Evolutionary conservation across 2,797 vertebrate species (phyloP).

Genomic region (Pristis pectinata): DNA sequence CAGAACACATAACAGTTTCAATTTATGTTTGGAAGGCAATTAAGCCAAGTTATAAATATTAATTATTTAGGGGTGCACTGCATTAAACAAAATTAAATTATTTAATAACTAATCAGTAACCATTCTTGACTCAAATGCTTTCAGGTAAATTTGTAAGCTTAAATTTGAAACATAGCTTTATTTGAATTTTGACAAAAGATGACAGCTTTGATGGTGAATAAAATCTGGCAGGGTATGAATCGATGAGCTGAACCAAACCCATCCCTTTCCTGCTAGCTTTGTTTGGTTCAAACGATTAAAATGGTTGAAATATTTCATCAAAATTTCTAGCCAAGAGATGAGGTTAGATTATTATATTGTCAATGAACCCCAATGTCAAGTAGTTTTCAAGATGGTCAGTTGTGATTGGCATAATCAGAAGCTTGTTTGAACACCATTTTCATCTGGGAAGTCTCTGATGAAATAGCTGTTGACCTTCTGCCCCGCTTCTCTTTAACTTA

Average conservation of each 20-base stretch:
- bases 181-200: constrained; percentile 14
- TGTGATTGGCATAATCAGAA: constrained; percentile 26
- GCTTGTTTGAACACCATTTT: neutral
- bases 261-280: neutral
- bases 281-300: neutral
- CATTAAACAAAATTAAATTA: constrained; percentile 16
- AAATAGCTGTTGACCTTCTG: neutral
- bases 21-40: constrained; percentile 18
- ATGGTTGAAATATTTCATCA: constrained; percentile 3
- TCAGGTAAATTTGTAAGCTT: neutral
- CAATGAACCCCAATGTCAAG: neutral
- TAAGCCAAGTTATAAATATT: constrained; percentile 35
- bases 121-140: constrained; percentile 13
- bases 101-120: constrained; percentile 21
- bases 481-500: neutral
- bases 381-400: neutral
- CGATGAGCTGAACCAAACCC: neutral
- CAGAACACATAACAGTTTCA: neutral
- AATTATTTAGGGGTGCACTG: constrained; percentile 27
- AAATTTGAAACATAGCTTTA: constrained; percentile 3
- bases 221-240: neutral
- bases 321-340: neutral
- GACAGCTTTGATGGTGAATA: neutral
- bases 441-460: neutral
- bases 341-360: neutral